Percentiles rank a stretch among this genome's conserved stretches.
Conservation (phyloP, 2,113 vertebrate genomes). For the Platichthys flesus region DNA sequence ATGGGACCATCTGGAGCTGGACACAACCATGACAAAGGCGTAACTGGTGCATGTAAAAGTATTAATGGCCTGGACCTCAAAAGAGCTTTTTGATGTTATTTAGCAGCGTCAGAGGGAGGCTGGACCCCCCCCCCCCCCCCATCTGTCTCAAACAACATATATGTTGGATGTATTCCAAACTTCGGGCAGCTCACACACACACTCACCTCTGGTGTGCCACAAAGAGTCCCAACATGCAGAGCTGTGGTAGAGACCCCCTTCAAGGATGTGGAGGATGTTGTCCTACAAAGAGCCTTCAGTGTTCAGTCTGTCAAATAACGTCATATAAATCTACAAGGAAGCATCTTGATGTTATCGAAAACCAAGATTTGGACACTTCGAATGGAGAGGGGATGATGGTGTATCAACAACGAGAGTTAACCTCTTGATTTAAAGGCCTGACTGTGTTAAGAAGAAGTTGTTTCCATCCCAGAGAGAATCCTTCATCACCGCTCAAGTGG, state of each 20-base stretch:
- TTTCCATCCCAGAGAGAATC: constrained; percentile 29
- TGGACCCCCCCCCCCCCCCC: constrained; percentile 10
- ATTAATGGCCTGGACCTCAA: constrained; percentile 40
- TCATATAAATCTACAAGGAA: background rate
- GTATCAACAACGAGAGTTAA: background rate
- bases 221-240: background rate
- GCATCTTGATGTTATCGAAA: background rate
- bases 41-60: constrained; percentile 8
- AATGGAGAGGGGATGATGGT: background rate
- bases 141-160: constrained; percentile 25
- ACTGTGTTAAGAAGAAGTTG: constrained; percentile 43
- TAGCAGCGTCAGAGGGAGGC: constrained; percentile 4
- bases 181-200: no score
- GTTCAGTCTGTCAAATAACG: background rate
- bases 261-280: background rate
- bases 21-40: constrained; percentile 2
- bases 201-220: constrained; percentile 2
- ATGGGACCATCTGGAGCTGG: constrained; percentile 6
- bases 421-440: constrained; percentile 6
- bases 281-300: background rate
- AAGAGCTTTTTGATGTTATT: constrained; percentile 42
- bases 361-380: background rate
- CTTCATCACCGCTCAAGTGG: constrained; percentile 6
- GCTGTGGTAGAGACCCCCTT: background rate
- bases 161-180: constrained; percentile 29